Conservation (phyloP, 2,113 vertebrate genomes). For the Setophaga kirtlandii region DNA sequence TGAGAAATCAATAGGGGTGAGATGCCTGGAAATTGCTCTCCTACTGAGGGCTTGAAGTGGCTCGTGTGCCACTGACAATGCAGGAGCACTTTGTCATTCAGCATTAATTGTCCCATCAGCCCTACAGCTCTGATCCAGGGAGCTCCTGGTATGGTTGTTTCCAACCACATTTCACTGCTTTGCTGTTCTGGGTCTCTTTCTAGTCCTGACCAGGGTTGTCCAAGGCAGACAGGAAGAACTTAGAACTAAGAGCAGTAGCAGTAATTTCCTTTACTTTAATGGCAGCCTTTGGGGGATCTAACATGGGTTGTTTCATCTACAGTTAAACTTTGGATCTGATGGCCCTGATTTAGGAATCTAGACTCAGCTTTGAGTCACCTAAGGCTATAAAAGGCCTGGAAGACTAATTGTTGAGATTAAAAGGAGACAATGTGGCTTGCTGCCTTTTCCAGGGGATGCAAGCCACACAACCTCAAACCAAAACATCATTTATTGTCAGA, state of each 20-base stretch:
- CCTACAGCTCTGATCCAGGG: not conserved
- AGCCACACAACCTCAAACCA: conserved; percentile 44
- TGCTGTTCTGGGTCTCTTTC: not conserved
- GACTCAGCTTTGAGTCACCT: conserved; percentile 52
- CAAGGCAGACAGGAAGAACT: not conserved
- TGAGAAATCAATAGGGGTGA: not conserved
- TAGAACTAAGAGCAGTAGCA: not conserved
- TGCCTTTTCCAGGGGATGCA: conserved; percentile 61
- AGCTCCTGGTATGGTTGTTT: not conserved
- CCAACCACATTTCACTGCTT: not conserved
- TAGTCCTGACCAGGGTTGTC: not conserved
- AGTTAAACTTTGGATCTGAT: not conserved
- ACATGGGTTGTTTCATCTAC: not conserved
- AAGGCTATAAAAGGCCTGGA: conserved; percentile 46
- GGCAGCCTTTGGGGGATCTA: not conserved
- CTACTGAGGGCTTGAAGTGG: not conserved
- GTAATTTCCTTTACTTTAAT: not conserved
- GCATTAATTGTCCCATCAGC: not conserved
- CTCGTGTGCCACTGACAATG: not conserved
- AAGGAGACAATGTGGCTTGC: conserved; percentile 35
- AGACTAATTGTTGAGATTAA: conserved; percentile 62
- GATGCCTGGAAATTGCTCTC: not conserved
- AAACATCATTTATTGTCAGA: conserved; percentile 36
- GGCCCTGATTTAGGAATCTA: conserved; percentile 20
- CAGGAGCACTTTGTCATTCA: not conserved